Evolutionary conservation across 1,140 invertebrate genomes (phyloP).

Genomic region (Nautilus pompilius): DNA sequence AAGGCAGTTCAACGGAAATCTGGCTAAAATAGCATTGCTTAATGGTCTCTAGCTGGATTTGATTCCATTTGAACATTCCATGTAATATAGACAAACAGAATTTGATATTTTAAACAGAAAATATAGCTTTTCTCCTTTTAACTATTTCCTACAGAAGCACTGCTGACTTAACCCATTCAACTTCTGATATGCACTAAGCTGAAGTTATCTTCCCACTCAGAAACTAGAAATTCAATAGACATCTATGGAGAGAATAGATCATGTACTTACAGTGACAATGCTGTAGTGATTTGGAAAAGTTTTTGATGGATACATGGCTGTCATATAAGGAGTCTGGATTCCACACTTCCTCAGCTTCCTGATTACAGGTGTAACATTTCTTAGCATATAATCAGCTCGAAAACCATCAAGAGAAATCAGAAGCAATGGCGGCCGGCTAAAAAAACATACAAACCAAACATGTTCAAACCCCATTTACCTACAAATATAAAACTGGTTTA

Average conservation of each 20-base stretch:
- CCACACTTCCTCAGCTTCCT: constrained; percentile 60
- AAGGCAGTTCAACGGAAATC: too few relatives aligned
- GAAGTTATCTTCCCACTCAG: too few relatives aligned
- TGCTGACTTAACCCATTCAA: too few relatives aligned
- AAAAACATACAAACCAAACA: not conserved
- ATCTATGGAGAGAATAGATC: not conserved
- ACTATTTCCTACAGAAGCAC: too few relatives aligned
- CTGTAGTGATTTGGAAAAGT: constrained; percentile 80
- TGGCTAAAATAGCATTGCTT: too few relatives aligned
- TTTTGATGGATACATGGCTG: constrained; percentile 68
- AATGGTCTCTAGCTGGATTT: too few relatives aligned
- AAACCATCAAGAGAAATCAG: constrained; percentile 72
- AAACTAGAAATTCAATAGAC: not conserved
- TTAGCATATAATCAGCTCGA: constrained; percentile 65
- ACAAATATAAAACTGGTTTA: too few relatives aligned
- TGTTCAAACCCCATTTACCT: not conserved
- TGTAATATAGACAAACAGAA: too few relatives aligned
- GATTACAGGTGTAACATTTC: constrained; percentile 59
- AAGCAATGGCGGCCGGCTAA: constrained; percentile 19
- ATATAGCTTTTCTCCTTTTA: too few relatives aligned
- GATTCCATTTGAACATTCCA: too few relatives aligned
- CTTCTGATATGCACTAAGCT: too few relatives aligned
- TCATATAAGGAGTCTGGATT: constrained; percentile 64
- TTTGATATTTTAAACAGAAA: too few relatives aligned
- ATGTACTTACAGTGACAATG: constrained; percentile 65